A percentile compares a stretch with the other conserved stretches of the same genome.
phyloP scores from a whole-genome alignment of 2,797 vertebrate genomes.

The Scomberomorus guttatus region DNA sequence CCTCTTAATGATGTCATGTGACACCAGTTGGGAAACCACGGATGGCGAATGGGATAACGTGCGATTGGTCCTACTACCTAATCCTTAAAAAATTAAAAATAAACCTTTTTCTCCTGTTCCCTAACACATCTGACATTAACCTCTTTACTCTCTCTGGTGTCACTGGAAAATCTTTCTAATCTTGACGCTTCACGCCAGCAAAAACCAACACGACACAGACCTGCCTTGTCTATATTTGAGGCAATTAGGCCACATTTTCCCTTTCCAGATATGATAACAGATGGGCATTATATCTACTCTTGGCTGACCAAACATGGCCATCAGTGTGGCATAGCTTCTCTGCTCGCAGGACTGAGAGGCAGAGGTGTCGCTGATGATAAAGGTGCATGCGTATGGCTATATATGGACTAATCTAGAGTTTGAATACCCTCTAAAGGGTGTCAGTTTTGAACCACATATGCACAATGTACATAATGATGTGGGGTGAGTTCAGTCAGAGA shows the following conservation, averaged over 20 bases:
- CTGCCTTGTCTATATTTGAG: conserved; percentile 83
- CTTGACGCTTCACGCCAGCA: conserved; percentile 82
- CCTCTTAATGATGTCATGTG: conserved; percentile 80
- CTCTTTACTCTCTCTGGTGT: conserved; percentile 56
- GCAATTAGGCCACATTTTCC: conserved; percentile 86
- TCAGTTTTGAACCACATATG: conserved; percentile 45
- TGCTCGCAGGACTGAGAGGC: conserved; percentile 65
- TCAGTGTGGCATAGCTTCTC: conserved; percentile 80
- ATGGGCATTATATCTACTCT: conserved; percentile 83
- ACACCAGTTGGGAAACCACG: conserved; percentile 67
- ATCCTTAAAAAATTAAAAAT: neutral
- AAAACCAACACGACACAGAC: conserved; percentile 75
- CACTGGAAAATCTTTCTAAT: conserved; percentile 81
- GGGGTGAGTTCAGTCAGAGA: conserved; percentile 11
- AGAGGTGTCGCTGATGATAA: conserved; percentile 84
- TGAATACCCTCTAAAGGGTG: conserved; percentile 58
- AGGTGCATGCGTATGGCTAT: conserved; percentile 75
- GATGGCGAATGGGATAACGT: conserved; percentile 57
- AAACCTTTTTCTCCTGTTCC: conserved; percentile 7
- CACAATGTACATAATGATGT: conserved; percentile 42
- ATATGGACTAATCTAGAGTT: conserved; percentile 77
- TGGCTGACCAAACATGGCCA: conserved; percentile 88
- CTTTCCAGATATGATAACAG: conserved; percentile 85
- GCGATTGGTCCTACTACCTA: conserved; percentile 44
- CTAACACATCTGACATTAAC: conserved; percentile 38